phyloP scores from a whole-genome alignment of 35 echinoderm and acorn worm species.

The Lytechinus variegatus region DNA sequence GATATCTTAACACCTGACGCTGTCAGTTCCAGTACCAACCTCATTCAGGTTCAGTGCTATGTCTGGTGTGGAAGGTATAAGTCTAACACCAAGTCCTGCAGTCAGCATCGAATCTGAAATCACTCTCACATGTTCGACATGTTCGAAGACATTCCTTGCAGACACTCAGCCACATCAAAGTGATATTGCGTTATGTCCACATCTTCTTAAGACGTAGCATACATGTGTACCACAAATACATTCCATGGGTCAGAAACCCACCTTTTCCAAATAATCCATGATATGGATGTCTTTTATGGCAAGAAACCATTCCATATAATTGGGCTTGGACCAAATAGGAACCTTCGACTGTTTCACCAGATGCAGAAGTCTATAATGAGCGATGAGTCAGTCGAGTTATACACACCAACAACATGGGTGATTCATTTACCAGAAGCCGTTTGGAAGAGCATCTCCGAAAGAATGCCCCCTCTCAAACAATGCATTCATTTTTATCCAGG shows the following conservation, averaged over 20 bases:
- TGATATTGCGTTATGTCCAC: background rate
- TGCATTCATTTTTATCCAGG: background rate
- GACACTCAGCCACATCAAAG: background rate
- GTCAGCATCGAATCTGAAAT: too few relatives aligned
- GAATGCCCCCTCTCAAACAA: background rate
- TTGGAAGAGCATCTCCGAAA: background rate
- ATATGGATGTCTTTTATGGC: background rate
- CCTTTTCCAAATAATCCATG: background rate
- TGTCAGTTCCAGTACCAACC: too few relatives aligned
- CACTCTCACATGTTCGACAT: too few relatives aligned
- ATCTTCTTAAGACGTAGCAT: background rate
- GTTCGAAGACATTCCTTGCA: background rate
- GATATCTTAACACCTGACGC: too few relatives aligned
- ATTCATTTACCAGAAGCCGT: background rate
- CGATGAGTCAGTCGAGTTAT: background rate
- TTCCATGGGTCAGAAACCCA: background rate
- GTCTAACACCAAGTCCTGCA: too few relatives aligned
- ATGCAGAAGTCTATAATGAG: background rate
- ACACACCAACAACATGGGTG: background rate
- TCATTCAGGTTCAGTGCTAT: too few relatives aligned
- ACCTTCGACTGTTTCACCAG: background rate
- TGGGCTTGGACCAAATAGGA: background rate
- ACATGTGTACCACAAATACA: background rate
- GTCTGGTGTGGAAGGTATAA: too few relatives aligned
- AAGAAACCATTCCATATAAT: background rate